Evolutionary conservation across 1,140 invertebrate species (phyloP).

Genomic region (Glossosoma conforme): DNA sequence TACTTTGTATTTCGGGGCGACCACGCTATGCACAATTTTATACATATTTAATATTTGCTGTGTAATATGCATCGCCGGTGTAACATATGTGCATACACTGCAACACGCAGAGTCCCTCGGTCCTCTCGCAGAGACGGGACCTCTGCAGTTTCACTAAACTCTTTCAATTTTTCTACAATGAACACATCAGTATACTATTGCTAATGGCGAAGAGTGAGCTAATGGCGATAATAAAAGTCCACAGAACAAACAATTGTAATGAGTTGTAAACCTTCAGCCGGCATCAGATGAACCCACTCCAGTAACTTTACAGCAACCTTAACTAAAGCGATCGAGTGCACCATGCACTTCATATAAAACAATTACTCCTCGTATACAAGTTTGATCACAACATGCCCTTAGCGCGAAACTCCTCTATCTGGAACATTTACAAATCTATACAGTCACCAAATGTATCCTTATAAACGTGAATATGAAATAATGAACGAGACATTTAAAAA

Average conservation of each 20-base stretch:
- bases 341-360: slow-evolving; percentile 17
- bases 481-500: no score
- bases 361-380: slow-evolving; percentile 29
- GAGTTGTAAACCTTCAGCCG: no score
- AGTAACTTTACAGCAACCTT: slow-evolving; percentile 8
- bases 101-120: neutral
- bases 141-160: slow-evolving; percentile 12
- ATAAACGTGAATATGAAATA: no score
- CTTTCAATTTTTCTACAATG: slow-evolving; percentile 29
- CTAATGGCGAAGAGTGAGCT: slow-evolving; percentile 29
- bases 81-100: neutral
- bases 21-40: no score
- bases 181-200: slow-evolving; percentile 33
- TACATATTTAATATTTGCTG: no score
- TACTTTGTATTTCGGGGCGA: no score
- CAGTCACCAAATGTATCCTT: slow-evolving; percentile 3
- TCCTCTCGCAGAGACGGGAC: neutral
- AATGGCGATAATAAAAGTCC: slow-evolving; percentile 25
- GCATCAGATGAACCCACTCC: slow-evolving; percentile 11
- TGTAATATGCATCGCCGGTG: no score
- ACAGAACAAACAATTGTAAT: no score
- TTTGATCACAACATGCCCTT: slow-evolving; percentile 25
- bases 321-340: slow-evolving; percentile 13
- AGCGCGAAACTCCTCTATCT: slow-evolving; percentile 5
- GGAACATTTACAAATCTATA: slow-evolving; percentile 13